Conservation (phyloP, 2,113 vertebrate species). For the Xenopus borealis region DNA sequence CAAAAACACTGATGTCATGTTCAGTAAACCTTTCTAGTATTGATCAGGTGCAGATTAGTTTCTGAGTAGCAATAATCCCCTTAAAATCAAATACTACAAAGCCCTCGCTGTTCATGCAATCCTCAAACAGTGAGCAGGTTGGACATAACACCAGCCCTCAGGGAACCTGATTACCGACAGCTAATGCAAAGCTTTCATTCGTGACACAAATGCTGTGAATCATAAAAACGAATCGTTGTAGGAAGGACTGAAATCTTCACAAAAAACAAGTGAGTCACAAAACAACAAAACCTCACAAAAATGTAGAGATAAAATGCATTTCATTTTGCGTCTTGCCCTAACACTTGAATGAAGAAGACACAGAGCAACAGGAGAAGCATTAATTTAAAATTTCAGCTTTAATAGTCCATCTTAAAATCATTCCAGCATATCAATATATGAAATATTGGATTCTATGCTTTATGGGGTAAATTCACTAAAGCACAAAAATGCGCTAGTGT, state of each 20-base stretch:
- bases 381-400: too few relatives aligned
- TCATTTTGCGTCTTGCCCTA: too few relatives aligned
- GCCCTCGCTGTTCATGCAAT: neutral
- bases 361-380: too few relatives aligned
- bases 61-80: slow-evolving; percentile 3
- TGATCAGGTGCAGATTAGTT: slow-evolving; percentile 7
- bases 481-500: too few relatives aligned
- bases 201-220: slow-evolving; percentile 1
- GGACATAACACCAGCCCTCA: neutral
- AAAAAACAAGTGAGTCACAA: slow-evolving; percentile 1
- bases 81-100: neutral
- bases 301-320: too few relatives aligned
- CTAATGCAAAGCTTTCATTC: neutral
- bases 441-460: too few relatives aligned
- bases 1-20: slow-evolving; percentile 20
- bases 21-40: slow-evolving; percentile 17
- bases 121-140: neutral
- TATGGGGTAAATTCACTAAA: too few relatives aligned
- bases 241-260: neutral
- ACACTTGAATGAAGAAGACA: too few relatives aligned
- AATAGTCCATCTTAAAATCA: too few relatives aligned
- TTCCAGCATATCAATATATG: too few relatives aligned
- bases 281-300: neutral
- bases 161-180: slow-evolving; percentile 1
- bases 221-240: neutral